Base-by-base conservation (phyloP, 2,113 vertebrate genomes). In the Neomonachus schauinslandi region DNA sequence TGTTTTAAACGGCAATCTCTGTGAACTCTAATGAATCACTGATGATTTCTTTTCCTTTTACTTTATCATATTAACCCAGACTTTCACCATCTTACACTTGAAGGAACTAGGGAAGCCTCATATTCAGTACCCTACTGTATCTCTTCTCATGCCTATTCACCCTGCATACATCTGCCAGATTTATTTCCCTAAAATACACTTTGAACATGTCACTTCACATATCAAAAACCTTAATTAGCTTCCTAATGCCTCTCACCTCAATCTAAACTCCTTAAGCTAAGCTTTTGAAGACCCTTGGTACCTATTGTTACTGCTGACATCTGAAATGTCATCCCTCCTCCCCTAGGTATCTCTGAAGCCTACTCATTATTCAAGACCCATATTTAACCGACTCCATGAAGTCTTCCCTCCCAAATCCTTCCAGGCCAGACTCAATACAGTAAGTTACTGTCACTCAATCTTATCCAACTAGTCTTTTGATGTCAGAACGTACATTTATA, bases 341-440 rank as follows among this genome's bases (percentile, higher is more conserved):
- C 72, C 76, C 36, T 28, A 83, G 8, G 69, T 5, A 42, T 28
- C 92, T 84, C 13, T 59, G 84, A 89, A 89, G 51, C 31, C 69
- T 63, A 91, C 28, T 93, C 39, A 88, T 65, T 82, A 93, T 93
- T 94, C 31, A 85, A 94, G 72, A 95, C 10, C 39, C 76, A 80
- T 80, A 77, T 95, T 83, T 65, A 93, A 96, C 28, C 63, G 91
- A 89, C 33, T 63, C 42, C 51, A 95, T 18, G 3, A 90, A 82
- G 65, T 93, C 42, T 89, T 97, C 74, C 57, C 57, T 92, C 16
- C n/a, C n/a, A 92, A 11, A 83, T 57, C n/a, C 94, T n/a, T 97
- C 49, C 65, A 95, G 24, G 83, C 15, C 57, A 91, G 79, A 91
- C 14, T 80, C 8, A 71, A 61, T 39, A 4, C 7, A 97, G 51